Evolutionary conservation across 1,140 invertebrate species (phyloP), one percentile per base, ranked within the genome.

Genomic region (Aphidius gifuensis): DNA sequence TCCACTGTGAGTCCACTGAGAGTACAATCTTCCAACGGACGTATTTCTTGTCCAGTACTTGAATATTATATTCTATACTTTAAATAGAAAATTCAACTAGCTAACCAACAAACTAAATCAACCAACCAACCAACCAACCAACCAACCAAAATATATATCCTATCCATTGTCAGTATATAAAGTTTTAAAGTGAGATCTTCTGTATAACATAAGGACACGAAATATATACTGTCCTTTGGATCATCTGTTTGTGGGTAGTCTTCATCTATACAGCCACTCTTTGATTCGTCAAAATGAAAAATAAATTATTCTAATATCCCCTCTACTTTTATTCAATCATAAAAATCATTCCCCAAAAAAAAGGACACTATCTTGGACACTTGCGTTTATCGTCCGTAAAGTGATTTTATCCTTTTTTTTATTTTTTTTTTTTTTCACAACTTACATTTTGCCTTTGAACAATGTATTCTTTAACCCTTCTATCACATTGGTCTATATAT

Each of bases 381-480:
- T 60, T 54, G 49, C 61, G 58, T 65, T 68, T 66, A 68, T 68
- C 64, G 66, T 65, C 55, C 66, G 61, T 68, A 56, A 68, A 68
- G 47, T 39, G 23, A 61, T 58, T 58, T 66, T 62, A 59, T 64
- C 44, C 49, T 51, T 62, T 53, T 63, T 46, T 64, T 60, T 23
- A 16, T 44, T 43, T 9, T 53, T 40, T 43, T 9, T 44, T 38
- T 39, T 57, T 49, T 44, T 47, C 44, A 38, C 32, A 21, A 11
- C 21, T 5, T 8, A 16, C n/a, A 32, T 47, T 50, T 53, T 21
- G 21, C 5, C 45, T n/a, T 38, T 32, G 0, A 32, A 32, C 4
- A 32, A 32, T 32, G 1, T 32, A 32, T 32, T 32, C n/a, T 61
- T 61, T 39, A 45, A 57, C 54, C 38, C 39, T 60, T 59, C 42